A percentile compares a stretch with the other conserved stretches of the same genome.
These are phyloP conservation scores for Deroplatys truncata DNA, from an alignment of 2,888 invertebrate species.

Conservation along the genomic window DNA sequence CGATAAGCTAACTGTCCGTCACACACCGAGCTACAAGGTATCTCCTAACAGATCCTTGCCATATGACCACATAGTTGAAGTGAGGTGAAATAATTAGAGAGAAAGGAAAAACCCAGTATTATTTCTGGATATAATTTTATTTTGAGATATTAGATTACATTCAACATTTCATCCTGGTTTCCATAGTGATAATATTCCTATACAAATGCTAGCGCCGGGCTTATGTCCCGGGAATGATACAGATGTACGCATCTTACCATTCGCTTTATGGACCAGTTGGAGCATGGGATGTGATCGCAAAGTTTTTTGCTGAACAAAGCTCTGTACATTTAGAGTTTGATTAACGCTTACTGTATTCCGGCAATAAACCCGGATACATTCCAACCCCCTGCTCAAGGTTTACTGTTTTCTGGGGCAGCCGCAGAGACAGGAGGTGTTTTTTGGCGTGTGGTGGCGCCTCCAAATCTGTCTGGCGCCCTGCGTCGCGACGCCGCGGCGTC, in stretches of 20 bases:
- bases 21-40: too few species aligned
- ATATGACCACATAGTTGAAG: too few species aligned
- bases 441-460: conserved; percentile 21
- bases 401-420: not conserved
- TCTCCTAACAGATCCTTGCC: too few species aligned
- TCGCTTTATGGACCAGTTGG: not conserved
- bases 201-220: too few species aligned
- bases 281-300: not conserved
- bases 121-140: too few species aligned
- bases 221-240: too few species aligned
- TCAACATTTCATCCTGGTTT: too few species aligned
- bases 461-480: conserved; percentile 24
- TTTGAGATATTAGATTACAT: too few species aligned
- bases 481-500: conserved; percentile 22
- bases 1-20: too few species aligned
- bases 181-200: too few species aligned
- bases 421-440: not conserved
- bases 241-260: not conserved
- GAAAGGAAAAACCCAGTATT: too few species aligned
- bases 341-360: not conserved
- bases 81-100: too few species aligned
- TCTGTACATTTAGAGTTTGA: not conserved
- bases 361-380: not conserved
- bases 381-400: not conserved
- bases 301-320: not conserved